Evolutionary conservation across 2,888 invertebrate species (phyloP).

Genomic region (Parasteatoda lunata): DNA sequence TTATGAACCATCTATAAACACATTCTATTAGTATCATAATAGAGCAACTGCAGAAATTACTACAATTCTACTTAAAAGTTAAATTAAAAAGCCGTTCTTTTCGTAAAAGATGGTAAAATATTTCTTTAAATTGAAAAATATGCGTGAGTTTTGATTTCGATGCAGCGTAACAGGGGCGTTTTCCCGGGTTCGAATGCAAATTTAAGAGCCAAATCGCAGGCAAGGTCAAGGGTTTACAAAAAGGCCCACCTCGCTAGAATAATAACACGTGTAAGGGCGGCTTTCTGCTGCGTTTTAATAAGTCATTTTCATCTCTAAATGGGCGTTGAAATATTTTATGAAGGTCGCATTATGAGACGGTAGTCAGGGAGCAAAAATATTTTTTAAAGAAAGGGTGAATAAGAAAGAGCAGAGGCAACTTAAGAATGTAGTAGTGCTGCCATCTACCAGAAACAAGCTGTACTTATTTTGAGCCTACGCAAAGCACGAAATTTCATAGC

Average conservation of each 20-base stretch:
- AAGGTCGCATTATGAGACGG: constrained; percentile 34
- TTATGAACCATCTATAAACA: too few species aligned
- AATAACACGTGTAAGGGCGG: constrained; percentile 51
- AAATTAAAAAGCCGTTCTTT: too few species aligned
- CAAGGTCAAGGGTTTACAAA: constrained; percentile 60
- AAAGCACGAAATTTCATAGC: too few species aligned
- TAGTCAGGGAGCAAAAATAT: constrained; percentile 1
- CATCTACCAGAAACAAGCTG: neutral
- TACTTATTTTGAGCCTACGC: too few species aligned
- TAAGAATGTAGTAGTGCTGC: constrained; percentile 21
- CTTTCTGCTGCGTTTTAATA: neutral
- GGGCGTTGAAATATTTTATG: constrained; percentile 50
- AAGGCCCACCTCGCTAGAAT: constrained; percentile 23
- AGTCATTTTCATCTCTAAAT: constrained; percentile 16
- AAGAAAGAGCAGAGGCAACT: neutral
- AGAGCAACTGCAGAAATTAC: too few species aligned
- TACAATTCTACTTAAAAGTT: too few species aligned
- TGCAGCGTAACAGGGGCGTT: constrained; percentile 15
- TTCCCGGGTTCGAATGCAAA: constrained; percentile 41
- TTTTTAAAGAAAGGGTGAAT: neutral
- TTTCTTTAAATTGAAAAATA: too few species aligned
- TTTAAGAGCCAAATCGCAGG: constrained; percentile 4
- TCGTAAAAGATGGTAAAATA: too few species aligned
- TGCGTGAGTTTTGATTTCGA: neutral
- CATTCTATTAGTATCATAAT: too few species aligned